These are phyloP conservation scores for Polydesmus complanatus DNA, from an alignment of 2,888 invertebrate species.

Conservation along the genomic window DNA sequence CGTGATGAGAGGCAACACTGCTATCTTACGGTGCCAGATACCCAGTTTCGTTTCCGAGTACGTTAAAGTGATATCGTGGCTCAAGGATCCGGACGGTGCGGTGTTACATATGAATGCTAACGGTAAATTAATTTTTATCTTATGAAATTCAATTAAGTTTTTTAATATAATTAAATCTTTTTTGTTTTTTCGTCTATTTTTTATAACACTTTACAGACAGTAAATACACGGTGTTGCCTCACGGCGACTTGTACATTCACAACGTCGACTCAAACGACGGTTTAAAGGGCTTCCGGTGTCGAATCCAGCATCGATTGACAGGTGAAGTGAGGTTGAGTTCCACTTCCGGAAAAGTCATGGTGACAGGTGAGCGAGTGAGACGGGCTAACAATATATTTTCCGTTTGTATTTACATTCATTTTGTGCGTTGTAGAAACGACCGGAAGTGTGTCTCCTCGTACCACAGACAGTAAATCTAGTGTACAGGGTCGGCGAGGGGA, in stretches of 20 bases:
- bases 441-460: conserved; percentile 42
- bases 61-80: conserved; percentile 78
- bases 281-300: conserved; percentile 83
- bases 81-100: conserved; percentile 26
- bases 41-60: conserved; percentile 77
- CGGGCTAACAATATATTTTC: background rate
- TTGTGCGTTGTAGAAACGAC: conserved; percentile 24
- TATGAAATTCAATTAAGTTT: too few species aligned
- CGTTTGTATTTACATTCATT: background rate
- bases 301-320: conserved; percentile 81
- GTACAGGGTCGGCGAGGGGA: conserved; percentile 15
- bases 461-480: conserved; percentile 29
- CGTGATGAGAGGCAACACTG: conserved; percentile 35
- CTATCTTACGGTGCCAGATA: conserved; percentile 54
- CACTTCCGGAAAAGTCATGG: conserved; percentile 82
- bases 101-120: background rate
- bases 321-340: conserved; percentile 85
- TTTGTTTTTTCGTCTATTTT: conserved; percentile 9
- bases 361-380: conserved; percentile 94
- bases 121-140: background rate
- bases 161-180: background rate
- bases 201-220: conserved; percentile 50
- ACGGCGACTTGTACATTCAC: conserved; percentile 87
- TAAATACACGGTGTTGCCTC: conserved; percentile 84
- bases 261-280: conserved; percentile 91